Conservation (phyloP, 2,888 invertebrate genomes). For the Aplocera efformata region DNA sequence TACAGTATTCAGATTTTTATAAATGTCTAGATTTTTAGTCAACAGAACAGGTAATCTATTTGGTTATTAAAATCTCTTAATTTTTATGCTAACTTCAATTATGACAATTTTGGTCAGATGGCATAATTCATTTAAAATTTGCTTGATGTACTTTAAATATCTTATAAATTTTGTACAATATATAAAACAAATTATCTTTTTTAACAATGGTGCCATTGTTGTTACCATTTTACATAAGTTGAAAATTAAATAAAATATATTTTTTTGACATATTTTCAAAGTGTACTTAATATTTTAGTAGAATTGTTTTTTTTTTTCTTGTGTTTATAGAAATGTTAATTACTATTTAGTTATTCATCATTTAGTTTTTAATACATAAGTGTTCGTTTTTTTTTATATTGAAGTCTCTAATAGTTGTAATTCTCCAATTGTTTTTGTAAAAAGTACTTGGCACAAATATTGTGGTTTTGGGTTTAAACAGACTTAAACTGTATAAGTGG, state of each 20-base stretch:
- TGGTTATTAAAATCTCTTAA: no score
- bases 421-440: conserved; percentile 5
- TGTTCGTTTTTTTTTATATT: conserved; percentile 2
- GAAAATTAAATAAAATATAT: conserved; percentile 31
- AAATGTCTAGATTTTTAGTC: no score
- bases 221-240: conserved; percentile 64
- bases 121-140: no score
- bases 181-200: conserved; percentile 26
- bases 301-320: conserved; percentile 20
- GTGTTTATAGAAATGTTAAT: conserved; percentile 20
- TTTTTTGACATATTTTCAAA: conserved; percentile 45
- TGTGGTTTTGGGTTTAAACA: no score
- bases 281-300: conserved; percentile 35
- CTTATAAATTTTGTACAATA: not conserved
- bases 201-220: conserved; percentile 63
- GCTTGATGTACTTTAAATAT: not conserved
- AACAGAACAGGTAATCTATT: no score
- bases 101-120: no score
- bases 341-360: conserved; percentile 1
- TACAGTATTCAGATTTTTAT: no score
- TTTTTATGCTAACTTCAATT: no score
- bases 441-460: conserved; percentile 10
- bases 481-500: no score
- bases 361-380: conserved; percentile 5
- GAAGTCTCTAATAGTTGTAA: conserved; percentile 7